Percentiles rank a stretch among this genome's conserved stretches.
These are phyloP conservation scores for Peromyscus nudipes DNA, from an alignment of 2,797 vertebrate genomes.

Conservation along the genomic window DNA sequence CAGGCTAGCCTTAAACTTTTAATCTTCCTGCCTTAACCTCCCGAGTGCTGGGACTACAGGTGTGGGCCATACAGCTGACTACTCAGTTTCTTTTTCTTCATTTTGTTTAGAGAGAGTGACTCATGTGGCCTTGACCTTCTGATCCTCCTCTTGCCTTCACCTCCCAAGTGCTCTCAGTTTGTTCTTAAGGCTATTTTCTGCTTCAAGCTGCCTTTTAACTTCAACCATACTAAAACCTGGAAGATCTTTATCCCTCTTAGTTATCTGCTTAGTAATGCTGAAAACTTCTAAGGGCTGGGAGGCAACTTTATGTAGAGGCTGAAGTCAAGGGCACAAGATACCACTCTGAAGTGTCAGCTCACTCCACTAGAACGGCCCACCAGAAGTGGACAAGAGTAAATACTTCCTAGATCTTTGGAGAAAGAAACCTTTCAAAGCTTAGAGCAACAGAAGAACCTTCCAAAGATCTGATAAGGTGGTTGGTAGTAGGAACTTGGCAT, in stretches of 20 bases:
- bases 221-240: conserved; percentile 23
- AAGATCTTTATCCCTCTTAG: neutral
- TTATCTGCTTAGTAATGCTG: neutral
- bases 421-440: conserved; percentile 3
- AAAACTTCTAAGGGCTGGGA: neutral
- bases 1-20: neutral
- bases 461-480: neutral
- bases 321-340: neutral
- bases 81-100: neutral
- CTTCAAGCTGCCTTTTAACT: conserved; percentile 33
- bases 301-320: neutral
- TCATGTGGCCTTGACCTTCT: neutral
- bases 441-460: conserved; percentile 22
- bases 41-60: neutral
- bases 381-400: neutral
- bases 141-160: neutral
- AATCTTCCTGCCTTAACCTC: neutral
- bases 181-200: conserved; percentile 31
- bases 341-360: neutral
- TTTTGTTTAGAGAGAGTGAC: neutral
- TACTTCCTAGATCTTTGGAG: conserved; percentile 6
- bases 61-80: neutral
- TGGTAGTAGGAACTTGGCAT: neutral
- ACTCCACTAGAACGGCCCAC: neutral
- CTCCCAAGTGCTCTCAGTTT: neutral